phyloP scores from a whole-genome alignment of 2,888 invertebrate species.

The Glaucopsyche alexis region DNA sequence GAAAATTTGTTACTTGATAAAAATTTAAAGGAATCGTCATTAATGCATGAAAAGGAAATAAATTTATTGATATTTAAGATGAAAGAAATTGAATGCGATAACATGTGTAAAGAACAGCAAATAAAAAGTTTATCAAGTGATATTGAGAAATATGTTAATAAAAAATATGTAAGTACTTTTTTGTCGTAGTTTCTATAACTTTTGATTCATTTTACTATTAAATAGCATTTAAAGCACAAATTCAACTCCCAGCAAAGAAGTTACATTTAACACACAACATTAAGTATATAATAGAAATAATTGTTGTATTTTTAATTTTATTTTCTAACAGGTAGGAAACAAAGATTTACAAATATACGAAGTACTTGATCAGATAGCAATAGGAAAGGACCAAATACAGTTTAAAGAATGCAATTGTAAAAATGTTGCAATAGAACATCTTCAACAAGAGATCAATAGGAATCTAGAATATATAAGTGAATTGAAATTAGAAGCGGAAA shows the following conservation, averaged over 20 bases:
- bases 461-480: constrained; percentile 58
- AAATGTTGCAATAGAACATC: constrained; percentile 62
- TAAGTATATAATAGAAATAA: too few species aligned
- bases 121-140: constrained; percentile 76
- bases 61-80: constrained; percentile 71
- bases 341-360: constrained; percentile 47
- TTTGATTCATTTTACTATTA: not conserved
- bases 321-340: constrained; percentile 40
- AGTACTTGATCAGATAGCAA: constrained; percentile 60
- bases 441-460: constrained; percentile 57
- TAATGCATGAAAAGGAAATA: constrained; percentile 69
- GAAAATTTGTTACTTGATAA: constrained; percentile 61
- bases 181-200: constrained; percentile 6
- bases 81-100: constrained; percentile 75
- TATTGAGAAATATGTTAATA: constrained; percentile 58
- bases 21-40: constrained; percentile 55
- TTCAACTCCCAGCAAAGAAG: too few species aligned
- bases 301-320: not conserved
- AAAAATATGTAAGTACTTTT: constrained; percentile 16
- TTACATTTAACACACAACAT: too few species aligned
- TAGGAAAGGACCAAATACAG: constrained; percentile 60
- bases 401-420: constrained; percentile 57
- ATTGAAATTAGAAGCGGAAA: constrained; percentile 60
- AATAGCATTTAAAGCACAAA: too few species aligned
- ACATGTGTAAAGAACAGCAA: constrained; percentile 80